These are phyloP conservation scores for Ardeotis arabs DNA, from an alignment of 2,113 vertebrate genomes.

Conservation along the genomic window DNA sequence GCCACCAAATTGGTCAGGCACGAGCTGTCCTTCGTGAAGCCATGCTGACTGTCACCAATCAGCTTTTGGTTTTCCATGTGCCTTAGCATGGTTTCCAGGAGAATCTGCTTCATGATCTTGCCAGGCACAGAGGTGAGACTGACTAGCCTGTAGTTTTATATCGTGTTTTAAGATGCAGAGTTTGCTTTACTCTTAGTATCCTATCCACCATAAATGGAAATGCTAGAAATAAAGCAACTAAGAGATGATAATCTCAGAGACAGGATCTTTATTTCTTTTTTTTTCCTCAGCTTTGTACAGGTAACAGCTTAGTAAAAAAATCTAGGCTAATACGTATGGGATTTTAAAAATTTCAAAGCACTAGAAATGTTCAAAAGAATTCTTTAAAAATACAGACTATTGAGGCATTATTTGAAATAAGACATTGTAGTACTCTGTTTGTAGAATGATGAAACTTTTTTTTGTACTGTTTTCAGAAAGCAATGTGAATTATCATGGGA, in stretches of 20 bases:
- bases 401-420: neutral
- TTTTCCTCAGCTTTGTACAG: neutral
- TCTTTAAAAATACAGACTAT: neutral
- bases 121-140: too few species aligned
- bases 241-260: neutral
- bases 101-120: too few species aligned
- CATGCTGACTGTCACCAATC: too few species aligned
- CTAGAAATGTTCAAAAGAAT: neutral
- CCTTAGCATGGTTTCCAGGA: too few species aligned
- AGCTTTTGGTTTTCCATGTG: too few species aligned
- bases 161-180: neutral
- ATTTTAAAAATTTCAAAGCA: neutral
- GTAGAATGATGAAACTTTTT: neutral
- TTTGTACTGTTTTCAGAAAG: neutral
- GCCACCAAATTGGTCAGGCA: too few species aligned
- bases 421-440: neutral
- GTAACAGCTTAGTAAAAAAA: neutral
- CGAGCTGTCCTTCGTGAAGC: too few species aligned
- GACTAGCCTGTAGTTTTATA: too few species aligned
- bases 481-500: neutral
- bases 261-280: neutral
- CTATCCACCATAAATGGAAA: neutral
- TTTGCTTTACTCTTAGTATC: neutral
- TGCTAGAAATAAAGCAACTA: neutral
- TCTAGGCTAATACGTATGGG: fast-evolving